A percentile compares a stretch with the other conserved stretches of the same genome.
phyloP scores from a whole-genome alignment of 2,888 invertebrate species.

The Agelastica alni region DNA sequence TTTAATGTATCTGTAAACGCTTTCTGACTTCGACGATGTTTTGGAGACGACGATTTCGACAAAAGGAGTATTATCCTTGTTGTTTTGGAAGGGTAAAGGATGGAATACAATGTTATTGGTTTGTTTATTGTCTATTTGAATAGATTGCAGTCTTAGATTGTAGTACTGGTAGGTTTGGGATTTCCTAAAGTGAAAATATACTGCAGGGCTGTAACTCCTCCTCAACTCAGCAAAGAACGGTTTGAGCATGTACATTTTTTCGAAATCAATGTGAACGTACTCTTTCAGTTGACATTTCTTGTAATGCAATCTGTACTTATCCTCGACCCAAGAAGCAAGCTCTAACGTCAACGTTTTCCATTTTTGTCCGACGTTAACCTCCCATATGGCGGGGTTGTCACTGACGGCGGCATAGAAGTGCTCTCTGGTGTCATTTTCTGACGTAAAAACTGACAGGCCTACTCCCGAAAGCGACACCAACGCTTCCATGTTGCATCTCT shows the following conservation, averaged over 20 bases:
- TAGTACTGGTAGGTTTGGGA: slow-evolving; percentile 70
- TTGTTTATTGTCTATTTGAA: slow-evolving; percentile 72
- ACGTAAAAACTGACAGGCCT: slow-evolving; percentile 64
- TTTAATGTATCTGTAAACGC: slow-evolving; percentile 67
- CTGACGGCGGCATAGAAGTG: slow-evolving; percentile 69
- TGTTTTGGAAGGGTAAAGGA: slow-evolving; percentile 58
- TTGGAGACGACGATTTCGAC: slow-evolving; percentile 64
- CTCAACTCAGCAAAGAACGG: slow-evolving; percentile 81
- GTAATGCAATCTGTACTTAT: slow-evolving; percentile 71
- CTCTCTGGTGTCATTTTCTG: slow-evolving; percentile 60
- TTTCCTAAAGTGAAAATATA: slow-evolving; percentile 74
- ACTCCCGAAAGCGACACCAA: slow-evolving; percentile 72
- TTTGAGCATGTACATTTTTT: slow-evolving; percentile 85
- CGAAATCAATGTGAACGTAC: slow-evolving; percentile 78
- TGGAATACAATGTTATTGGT: slow-evolving; percentile 48
- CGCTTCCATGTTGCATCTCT: slow-evolving; percentile 69
- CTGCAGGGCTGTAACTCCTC: slow-evolving; percentile 72
- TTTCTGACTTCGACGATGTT: slow-evolving; percentile 57
- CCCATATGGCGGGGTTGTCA: slow-evolving; percentile 78
- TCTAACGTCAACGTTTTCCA: slow-evolving; percentile 81
- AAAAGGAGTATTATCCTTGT: slow-evolving; percentile 65
- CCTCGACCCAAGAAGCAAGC: slow-evolving; percentile 80
- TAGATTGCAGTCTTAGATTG: slow-evolving; percentile 68
- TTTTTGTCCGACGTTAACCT: slow-evolving; percentile 76
- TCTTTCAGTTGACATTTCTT: slow-evolving; percentile 77